These are phyloP conservation scores for Urocyon cinereoargenteus DNA, from an alignment of 2,797 vertebrate species.

Conservation along the genomic window DNA sequence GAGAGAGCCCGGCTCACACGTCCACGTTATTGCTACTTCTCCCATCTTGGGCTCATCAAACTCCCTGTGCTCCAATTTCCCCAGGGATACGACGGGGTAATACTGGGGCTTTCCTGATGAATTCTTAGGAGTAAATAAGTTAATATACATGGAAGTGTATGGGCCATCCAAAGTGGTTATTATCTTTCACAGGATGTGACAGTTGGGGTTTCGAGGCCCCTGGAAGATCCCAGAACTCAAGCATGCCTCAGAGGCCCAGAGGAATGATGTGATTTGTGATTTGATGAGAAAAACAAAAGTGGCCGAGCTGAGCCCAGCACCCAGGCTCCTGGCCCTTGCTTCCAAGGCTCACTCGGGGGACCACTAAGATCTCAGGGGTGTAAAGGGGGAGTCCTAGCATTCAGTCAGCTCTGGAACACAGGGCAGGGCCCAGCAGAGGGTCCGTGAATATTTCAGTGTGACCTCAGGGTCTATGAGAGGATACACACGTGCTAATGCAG, in stretches of 20 bases:
- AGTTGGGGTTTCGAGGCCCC: background rate
- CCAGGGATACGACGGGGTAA: background rate
- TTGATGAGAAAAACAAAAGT: background rate
- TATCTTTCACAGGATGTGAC: background rate
- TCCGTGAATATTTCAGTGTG: background rate
- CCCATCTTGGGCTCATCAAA: background rate
- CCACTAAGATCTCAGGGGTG: background rate
- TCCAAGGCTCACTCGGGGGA: background rate
- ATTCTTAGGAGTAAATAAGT: no score
- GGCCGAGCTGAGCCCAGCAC: background rate
- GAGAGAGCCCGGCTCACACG: rapidly evolving
- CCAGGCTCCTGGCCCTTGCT: background rate
- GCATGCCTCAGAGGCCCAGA: background rate
- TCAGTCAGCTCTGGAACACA: background rate
- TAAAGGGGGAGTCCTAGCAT: background rate
- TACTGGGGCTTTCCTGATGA: background rate
- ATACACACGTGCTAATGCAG: no score
- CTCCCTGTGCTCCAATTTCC: background rate
- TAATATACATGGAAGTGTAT: no score
- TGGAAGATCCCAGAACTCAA: background rate
- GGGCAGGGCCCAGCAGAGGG: background rate
- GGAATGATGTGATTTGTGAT: background rate
- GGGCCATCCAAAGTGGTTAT: background rate
- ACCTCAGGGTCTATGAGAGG: background rate
- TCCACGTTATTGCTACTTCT: background rate